Conservation (phyloP, 1,140 invertebrate genomes). For the Trichoplusia ni region DNA sequence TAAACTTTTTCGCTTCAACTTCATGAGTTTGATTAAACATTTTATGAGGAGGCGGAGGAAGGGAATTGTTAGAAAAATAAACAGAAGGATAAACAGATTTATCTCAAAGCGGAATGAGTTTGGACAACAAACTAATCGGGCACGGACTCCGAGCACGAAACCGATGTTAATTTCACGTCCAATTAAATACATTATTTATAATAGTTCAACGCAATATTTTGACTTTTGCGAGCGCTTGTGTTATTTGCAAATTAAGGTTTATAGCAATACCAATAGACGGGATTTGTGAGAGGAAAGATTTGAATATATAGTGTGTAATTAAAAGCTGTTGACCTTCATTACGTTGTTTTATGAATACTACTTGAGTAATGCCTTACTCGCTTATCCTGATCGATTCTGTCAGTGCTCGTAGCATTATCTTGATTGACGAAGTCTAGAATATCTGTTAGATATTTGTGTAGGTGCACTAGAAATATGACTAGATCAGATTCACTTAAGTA, state of each 20-base stretch:
- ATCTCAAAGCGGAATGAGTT: background rate
- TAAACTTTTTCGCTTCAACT: too few relatives aligned
- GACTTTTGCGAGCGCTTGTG: slow-evolving; percentile 1
- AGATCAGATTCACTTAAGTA: too few relatives aligned
- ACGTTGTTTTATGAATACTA: background rate
- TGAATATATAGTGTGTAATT: background rate
- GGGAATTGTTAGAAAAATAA: slow-evolving; percentile 6
- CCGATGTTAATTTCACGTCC: slow-evolving; percentile 32
- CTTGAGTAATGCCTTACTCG: too few relatives aligned
- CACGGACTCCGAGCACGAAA: slow-evolving; percentile 3
- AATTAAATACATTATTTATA: slow-evolving; percentile 28
- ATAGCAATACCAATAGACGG: background rate
- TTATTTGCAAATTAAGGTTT: slow-evolving; percentile 3
- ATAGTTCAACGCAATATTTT: slow-evolving; percentile 4
- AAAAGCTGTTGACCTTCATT: background rate
- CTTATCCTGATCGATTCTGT: too few relatives aligned
- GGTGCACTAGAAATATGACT: too few relatives aligned
- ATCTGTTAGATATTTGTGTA: too few relatives aligned
- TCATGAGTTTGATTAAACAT: background rate
- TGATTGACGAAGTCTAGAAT: too few relatives aligned
- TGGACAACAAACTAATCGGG: slow-evolving; percentile 25
- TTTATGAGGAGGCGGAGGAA: background rate
- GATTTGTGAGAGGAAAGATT: slow-evolving; percentile 2
- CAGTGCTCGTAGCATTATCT: too few relatives aligned
- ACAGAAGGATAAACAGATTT: too few relatives aligned